Evolutionary conservation across 2,888 invertebrate species (phyloP).

Genomic region (Peribatodes rhomboidaria): DNA sequence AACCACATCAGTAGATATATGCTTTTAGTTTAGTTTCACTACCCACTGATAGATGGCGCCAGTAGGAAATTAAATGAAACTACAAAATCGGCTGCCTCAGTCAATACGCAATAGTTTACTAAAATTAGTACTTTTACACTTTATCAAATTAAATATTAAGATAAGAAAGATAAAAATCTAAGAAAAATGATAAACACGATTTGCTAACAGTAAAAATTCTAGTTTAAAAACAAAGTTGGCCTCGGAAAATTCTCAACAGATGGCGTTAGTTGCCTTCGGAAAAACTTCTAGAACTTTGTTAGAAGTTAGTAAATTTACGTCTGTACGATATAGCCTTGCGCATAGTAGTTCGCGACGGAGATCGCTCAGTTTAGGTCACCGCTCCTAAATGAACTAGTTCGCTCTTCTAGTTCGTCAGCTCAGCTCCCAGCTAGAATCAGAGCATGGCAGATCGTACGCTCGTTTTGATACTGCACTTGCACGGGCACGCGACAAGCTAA

Average conservation of each 20-base stretch:
- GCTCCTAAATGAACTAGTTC: no score
- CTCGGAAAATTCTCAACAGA: conserved; percentile 46
- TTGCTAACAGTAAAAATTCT: not conserved
- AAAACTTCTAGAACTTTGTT: conserved; percentile 58
- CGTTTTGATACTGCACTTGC: no score
- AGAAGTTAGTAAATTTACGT: not conserved
- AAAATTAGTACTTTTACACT: not conserved
- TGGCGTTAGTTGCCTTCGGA: conserved; percentile 49
- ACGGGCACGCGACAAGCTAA: no score
- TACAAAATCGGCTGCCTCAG: not conserved
- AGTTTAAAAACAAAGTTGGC: not conserved
- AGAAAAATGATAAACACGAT: not conserved
- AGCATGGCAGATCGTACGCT: no score
- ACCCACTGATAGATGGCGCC: conserved; percentile 11
- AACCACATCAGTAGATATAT: not conserved
- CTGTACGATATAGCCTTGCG: no score
- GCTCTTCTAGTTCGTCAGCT: no score
- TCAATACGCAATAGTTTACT: no score
- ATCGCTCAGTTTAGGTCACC: no score
- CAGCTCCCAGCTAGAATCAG: no score
- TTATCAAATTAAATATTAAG: not conserved
- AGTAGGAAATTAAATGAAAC: not conserved
- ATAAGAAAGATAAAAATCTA: not conserved
- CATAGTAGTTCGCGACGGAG: no score
- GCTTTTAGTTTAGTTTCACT: conserved; percentile 4